Percentiles rank a stretch among this genome's conserved stretches.
These are phyloP conservation scores for Drosophila nasuta DNA, from an alignment of 1,140 invertebrate species.

Conservation along the genomic window DNA sequence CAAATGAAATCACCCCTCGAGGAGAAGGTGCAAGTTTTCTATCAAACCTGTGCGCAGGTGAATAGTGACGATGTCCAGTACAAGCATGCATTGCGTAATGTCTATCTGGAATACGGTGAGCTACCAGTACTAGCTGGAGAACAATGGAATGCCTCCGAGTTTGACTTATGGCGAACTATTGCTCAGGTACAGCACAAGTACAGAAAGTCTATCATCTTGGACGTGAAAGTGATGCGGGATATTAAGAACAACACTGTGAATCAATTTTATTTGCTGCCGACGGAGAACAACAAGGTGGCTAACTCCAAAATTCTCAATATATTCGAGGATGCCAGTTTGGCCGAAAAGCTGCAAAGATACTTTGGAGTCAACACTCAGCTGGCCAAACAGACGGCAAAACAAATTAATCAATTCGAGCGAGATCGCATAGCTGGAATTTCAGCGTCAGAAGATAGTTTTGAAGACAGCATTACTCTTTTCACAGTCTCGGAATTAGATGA, in stretches of 20 bases:
- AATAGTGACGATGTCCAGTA: conserved; percentile 54
- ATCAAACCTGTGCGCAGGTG: conserved; percentile 49
- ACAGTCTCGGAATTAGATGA: conserved; percentile 48
- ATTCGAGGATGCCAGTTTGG: conserved; percentile 13
- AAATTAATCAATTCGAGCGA: conserved; percentile 35
- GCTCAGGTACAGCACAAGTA: conserved; percentile 66
- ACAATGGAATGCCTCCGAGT: conserved; percentile 50
- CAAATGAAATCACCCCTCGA: conserved; percentile 43
- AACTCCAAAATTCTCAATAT: conserved; percentile 12
- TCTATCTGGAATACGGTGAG: conserved; percentile 56
- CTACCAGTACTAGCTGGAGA: conserved; percentile 46
- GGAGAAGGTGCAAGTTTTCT: conserved; percentile 64
- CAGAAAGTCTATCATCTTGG: conserved; percentile 55
- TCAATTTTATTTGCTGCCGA: conserved; percentile 54
- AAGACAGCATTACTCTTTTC: conserved; percentile 42
- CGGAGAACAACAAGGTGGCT: conserved; percentile 5
- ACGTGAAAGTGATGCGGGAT: conserved; percentile 59
- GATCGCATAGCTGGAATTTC: conserved; percentile 1
- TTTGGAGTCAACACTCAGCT: conserved; percentile 27
- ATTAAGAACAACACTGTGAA: conserved; percentile 55
- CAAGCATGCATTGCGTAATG: conserved; percentile 48
- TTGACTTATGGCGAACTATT: conserved; percentile 68
- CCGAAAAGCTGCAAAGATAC: conserved; percentile 34
- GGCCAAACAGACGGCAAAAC: conserved; percentile 38
- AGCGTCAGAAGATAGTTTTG: background rate